These are phyloP conservation scores for Smutsia temminckii DNA, from an alignment of 2,797 vertebrate species.

Conservation along the genomic window DNA sequence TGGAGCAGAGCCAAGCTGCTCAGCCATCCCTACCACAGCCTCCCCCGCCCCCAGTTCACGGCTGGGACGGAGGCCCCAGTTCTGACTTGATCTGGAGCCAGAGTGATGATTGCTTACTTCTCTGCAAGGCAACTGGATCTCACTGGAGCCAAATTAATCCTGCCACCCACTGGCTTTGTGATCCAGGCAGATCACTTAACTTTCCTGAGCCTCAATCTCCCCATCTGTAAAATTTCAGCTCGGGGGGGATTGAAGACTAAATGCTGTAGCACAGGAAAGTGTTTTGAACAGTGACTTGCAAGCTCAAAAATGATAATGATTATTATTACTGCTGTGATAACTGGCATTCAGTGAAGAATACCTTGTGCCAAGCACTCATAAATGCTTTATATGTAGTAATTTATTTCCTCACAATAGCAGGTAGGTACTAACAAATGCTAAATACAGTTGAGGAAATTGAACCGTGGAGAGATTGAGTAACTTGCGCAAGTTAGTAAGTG, in stretches of 20 bases:
- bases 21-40: constrained; percentile 15
- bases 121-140: background rate
- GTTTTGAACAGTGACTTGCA: background rate
- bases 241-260: background rate
- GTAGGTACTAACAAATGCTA: background rate
- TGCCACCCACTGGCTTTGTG: background rate
- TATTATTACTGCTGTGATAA: background rate
- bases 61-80: background rate
- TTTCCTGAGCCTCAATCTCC: constrained; percentile 35
- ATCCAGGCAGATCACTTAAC: background rate
- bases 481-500: background rate
- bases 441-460: constrained; percentile 26
- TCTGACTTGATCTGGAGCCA: constrained; percentile 27
- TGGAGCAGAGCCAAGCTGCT: constrained; percentile 37
- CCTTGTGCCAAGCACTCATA: background rate
- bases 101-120: background rate
- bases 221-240: background rate
- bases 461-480: background rate
- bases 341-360: background rate
- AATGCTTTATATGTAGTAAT: background rate
- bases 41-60: background rate
- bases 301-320: background rate
- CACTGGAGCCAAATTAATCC: background rate
- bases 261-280: background rate
- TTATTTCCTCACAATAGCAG: constrained; percentile 1